Base-by-base conservation (phyloP, 2,113 vertebrate genomes). In the Alethe castanea region DNA sequence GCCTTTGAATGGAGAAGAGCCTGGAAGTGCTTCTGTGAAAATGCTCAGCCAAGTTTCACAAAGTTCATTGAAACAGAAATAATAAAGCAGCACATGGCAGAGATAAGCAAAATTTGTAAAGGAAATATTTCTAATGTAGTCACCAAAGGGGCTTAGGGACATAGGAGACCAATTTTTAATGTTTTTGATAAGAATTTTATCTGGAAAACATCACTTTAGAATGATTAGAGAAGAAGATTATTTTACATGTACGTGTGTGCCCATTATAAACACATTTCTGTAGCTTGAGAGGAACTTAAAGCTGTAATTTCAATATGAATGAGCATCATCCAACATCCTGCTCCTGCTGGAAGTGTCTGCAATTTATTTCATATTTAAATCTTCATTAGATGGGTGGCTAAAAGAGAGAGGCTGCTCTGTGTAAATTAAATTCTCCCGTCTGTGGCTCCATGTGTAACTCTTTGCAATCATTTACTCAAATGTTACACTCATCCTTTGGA, bases 271-370 rank as follows among this genome's bases (percentile, higher is more conserved):
- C 31, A 57, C 14, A 44, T 80, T 95, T 59, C 16, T 66, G 85
- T 19, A 62, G 81, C 71, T 59, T 2, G 74, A 91, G 70, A 94
- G 84, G 78, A 77, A 65, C 59, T 83, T 86, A 5, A 35, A 85
- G 90, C 78, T 93, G 82, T 57, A 26, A 93, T 96, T 97, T 86
- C 94, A 88, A n/a, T 77, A 71, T 88, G 88, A 96, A 95, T 73
- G 79, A 70, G 70, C 62, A 54, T 77, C 72, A 83, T 73, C 90
- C 86, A 86, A 60, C 85, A 62, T 94, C 85, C 94, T 90, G 93
- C 90, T 95, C 69, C 87, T 94, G 87, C 95, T 94, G 85, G 79
- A 77, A 95, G 85, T 62, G 79, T 52, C 83, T 88, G 94, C 93
- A 83, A 73, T 92, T 90, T 82, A 83, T 82, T 96, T 93, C 84